These are phyloP conservation scores for Stenurella melanura DNA, from an alignment of 2,888 invertebrate species.

Conservation along the genomic window DNA sequence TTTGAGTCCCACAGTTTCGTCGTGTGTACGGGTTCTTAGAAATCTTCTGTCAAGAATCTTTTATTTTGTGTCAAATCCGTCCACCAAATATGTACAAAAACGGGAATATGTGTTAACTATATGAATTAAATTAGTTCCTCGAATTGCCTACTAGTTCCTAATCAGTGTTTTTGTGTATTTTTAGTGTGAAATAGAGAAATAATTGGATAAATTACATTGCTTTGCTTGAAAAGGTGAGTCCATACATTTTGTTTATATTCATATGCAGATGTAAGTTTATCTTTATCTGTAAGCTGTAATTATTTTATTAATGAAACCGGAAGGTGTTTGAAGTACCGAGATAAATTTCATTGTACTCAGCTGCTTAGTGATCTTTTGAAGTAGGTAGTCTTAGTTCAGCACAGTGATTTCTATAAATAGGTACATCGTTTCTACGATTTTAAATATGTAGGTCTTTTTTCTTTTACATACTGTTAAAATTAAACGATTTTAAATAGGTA, in stretches of 20 bases:
- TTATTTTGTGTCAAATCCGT: slow-evolving; percentile 38
- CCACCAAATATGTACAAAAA: slow-evolving; percentile 34
- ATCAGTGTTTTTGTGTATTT: slow-evolving; percentile 37
- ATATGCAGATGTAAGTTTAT: background rate
- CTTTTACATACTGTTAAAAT: slow-evolving; percentile 10
- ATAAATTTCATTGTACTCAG: slow-evolving; percentile 30
- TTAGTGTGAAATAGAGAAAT: slow-evolving; percentile 34
- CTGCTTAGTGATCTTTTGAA: slow-evolving; percentile 30
- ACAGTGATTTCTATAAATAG: slow-evolving; percentile 34
- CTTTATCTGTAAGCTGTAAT: background rate
- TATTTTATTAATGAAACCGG: background rate
- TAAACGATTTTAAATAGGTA: slow-evolving; percentile 12
- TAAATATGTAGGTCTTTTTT: slow-evolving; percentile 11
- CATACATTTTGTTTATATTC: background rate
- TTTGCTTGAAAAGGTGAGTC: slow-evolving; percentile 30
- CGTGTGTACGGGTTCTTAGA: slow-evolving; percentile 20
- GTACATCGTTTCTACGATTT: background rate
- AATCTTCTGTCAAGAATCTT: slow-evolving; percentile 38
- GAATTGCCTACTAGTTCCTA: slow-evolving; percentile 32
- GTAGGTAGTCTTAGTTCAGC: slow-evolving; percentile 26
- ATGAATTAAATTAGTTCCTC: slow-evolving; percentile 38
- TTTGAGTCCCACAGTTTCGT: slow-evolving; percentile 33
- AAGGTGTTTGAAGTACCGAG: slow-evolving; percentile 1
- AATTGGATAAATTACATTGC: slow-evolving; percentile 31
- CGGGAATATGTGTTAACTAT: slow-evolving; percentile 5